phyloP scores from a whole-genome alignment of 2,888 invertebrate species.

The Cosmorhoe ocellata region DNA sequence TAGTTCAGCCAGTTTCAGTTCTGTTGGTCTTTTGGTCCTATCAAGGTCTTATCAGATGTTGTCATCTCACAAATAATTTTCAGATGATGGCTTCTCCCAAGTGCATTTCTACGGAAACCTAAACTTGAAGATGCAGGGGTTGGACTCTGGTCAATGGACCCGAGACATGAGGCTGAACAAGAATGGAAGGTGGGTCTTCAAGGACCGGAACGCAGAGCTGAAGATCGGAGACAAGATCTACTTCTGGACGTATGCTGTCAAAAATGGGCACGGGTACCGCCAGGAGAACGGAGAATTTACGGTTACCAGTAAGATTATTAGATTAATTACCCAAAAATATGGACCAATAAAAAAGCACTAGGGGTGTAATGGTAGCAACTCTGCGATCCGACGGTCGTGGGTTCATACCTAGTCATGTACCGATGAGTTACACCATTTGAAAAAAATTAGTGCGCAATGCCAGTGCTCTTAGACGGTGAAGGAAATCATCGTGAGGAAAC shows the following conservation, averaged over 20 bases:
- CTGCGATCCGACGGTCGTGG: too few relatives aligned
- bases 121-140: conserved; percentile 86
- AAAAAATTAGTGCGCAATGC: too few relatives aligned
- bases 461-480: too few relatives aligned
- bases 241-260: conserved; percentile 89
- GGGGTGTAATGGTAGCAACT: too few relatives aligned
- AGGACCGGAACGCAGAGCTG: conserved; percentile 81
- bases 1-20: too few relatives aligned
- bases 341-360: too few relatives aligned
- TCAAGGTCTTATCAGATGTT: too few relatives aligned
- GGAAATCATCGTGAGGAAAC: too few relatives aligned
- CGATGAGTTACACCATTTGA: too few relatives aligned
- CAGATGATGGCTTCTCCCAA: conserved; percentile 85
- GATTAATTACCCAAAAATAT: too few relatives aligned
- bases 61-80: conserved; percentile 19
- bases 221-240: conserved; percentile 86
- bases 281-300: conserved; percentile 83
- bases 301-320: conserved; percentile 70
- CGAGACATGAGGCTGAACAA: conserved; percentile 84
- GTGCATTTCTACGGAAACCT: conserved; percentile 90
- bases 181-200: conserved; percentile 86
- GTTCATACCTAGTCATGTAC: too few relatives aligned
- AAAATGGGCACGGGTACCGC: conserved; percentile 86
- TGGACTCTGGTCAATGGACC: conserved; percentile 86
- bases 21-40: too few relatives aligned